phyloP scores from a whole-genome alignment of 1,140 invertebrate genomes.

The Dendroctonus ponderosae region DNA sequence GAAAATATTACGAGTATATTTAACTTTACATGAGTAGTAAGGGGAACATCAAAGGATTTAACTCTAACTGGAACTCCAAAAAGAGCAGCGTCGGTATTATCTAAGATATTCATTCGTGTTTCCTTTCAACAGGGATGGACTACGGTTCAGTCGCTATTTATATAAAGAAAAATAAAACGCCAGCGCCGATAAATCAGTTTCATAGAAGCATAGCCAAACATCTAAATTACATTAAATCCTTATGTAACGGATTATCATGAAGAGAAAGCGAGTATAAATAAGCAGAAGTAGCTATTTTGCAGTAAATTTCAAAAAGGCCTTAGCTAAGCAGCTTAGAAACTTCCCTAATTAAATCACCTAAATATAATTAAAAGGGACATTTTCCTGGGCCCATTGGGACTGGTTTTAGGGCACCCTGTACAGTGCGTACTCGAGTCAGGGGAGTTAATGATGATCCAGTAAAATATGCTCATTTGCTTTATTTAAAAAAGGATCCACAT shows the following conservation, averaged over 20 bases:
- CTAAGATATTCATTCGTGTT: slow-evolving; percentile 14
- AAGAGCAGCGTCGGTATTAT: slow-evolving; percentile 13
- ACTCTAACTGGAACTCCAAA: slow-evolving; percentile 4
- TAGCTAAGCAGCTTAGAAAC: too few relatives aligned
- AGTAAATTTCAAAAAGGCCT: too few relatives aligned
- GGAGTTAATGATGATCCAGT: not conserved
- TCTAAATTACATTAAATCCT: too few relatives aligned
- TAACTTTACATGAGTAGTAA: slow-evolving; percentile 8
- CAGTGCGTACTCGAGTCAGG: not conserved
- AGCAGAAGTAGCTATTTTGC: too few relatives aligned
- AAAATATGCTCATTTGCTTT: slow-evolving; percentile 7
- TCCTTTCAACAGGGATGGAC: slow-evolving; percentile 2
- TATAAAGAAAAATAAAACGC: not conserved
- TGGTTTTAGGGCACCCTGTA: not conserved
- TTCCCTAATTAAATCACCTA: not conserved
- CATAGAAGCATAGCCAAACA: too few relatives aligned
- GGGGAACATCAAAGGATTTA: slow-evolving; percentile 16
- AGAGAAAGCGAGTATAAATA: too few relatives aligned
- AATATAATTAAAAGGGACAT: slow-evolving; percentile 1
- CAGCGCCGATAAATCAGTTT: too few relatives aligned
- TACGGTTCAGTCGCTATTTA: not conserved
- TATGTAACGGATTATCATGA: too few relatives aligned
- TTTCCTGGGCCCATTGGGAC: not conserved
- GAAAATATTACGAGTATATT: slow-evolving; percentile 7
- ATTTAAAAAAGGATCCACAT: not conserved